Evolutionary conservation across 2,888 invertebrate genomes (phyloP).

Genomic region (Bembecia ichneumoniformis): DNA sequence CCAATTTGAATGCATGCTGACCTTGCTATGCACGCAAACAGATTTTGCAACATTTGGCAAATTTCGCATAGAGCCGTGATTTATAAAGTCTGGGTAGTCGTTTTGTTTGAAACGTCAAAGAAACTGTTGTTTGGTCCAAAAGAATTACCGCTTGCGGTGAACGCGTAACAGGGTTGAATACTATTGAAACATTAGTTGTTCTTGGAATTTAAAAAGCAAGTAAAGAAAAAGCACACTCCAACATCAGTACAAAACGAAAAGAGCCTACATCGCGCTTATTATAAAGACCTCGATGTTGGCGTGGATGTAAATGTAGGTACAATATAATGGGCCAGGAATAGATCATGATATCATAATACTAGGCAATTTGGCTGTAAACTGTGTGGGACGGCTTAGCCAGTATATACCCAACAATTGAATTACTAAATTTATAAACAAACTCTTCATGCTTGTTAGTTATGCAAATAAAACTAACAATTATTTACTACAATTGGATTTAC

Average conservation of each 20-base stretch:
- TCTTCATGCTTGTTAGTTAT: too few species aligned
- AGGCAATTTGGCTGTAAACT: conserved; percentile 34
- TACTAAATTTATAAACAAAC: neutral
- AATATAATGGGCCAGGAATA: conserved; percentile 47
- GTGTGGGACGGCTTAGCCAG: conserved; percentile 20
- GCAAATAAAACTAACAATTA: too few species aligned
- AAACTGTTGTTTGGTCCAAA: conserved; percentile 38
- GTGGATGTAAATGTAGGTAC: conserved; percentile 42
- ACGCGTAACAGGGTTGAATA: conserved; percentile 35
- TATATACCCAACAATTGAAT: conserved; percentile 11
- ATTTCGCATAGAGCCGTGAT: conserved; percentile 58
- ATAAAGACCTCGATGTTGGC: conserved; percentile 46
- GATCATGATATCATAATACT: conserved; percentile 58
- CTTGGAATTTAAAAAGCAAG: conserved; percentile 31
- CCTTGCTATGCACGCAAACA: conserved; percentile 40
- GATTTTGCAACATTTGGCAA: conserved; percentile 58
- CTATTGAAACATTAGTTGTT: conserved; percentile 18
- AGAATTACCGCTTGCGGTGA: conserved; percentile 56
- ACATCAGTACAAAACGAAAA: neutral
- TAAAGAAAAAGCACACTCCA: conserved; percentile 11
- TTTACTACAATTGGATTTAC: too few species aligned
- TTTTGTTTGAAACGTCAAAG: conserved; percentile 36
- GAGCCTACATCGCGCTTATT: neutral
- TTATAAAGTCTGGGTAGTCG: conserved; percentile 39
- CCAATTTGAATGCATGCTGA: conserved; percentile 42